These are phyloP conservation scores for Paelopatides confundens DNA, from an alignment of 53 echinoderm and acorn worm species.

Conservation along the genomic window DNA sequence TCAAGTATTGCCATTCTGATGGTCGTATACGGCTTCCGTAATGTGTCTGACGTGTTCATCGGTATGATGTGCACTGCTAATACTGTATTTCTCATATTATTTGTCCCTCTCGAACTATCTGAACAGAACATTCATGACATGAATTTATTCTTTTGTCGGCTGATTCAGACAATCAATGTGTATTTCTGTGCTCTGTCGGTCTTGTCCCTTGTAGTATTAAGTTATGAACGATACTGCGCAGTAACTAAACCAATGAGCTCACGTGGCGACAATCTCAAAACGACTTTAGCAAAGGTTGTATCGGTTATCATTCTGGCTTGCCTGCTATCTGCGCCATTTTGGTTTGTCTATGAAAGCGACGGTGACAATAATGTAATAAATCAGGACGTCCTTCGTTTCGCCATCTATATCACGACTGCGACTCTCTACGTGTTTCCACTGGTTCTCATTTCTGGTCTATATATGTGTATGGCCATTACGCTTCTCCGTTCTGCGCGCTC, in stretches of 20 bases:
- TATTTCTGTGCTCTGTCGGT: conserved; percentile 55
- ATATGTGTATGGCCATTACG: conserved; percentile 8
- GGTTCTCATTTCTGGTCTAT: background rate
- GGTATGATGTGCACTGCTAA: conserved; percentile 57
- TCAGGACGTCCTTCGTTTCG: background rate
- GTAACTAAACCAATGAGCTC: conserved; percentile 55
- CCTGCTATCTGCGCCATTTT: conserved; percentile 8
- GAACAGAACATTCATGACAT: background rate
- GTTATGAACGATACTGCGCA: conserved; percentile 60
- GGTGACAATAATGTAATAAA: background rate
- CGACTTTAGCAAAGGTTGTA: conserved; percentile 7
- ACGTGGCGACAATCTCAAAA: conserved; percentile 23
- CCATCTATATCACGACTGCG: background rate
- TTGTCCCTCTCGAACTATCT: conserved; percentile 22
- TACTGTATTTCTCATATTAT: conserved; percentile 18
- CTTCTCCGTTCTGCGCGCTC: background rate
- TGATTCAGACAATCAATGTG: conserved; percentile 17
- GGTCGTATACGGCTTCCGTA: conserved; percentile 57
- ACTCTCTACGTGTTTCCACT: conserved; percentile 17
- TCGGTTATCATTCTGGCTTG: background rate
- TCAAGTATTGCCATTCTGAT: conserved; percentile 48
- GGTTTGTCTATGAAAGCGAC: conserved; percentile 25
- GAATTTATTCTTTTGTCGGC: conserved; percentile 7
- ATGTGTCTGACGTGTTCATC: conserved; percentile 64
- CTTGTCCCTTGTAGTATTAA: conserved; percentile 60